A percentile compares a stretch with the other conserved stretches of the same genome.
These are phyloP conservation scores for Monodelphis domestica DNA, from an alignment of 2,797 vertebrate species.

Conservation along the genomic window DNA sequence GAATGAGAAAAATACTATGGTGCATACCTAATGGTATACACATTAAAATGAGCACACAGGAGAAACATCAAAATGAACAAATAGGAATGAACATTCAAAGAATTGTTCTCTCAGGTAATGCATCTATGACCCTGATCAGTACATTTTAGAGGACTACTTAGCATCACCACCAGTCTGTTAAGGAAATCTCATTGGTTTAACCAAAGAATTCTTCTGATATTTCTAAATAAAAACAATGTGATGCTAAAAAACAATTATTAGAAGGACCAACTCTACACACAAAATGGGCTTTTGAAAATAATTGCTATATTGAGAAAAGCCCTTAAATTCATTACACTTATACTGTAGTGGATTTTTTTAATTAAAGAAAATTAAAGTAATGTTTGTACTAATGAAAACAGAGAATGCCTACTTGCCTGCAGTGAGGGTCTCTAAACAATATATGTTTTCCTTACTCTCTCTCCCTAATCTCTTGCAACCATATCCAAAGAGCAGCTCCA, in stretches of 20 bases:
- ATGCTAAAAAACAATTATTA: constrained; percentile 64
- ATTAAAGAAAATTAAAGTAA: constrained; percentile 38
- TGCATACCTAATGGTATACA: constrained; percentile 56
- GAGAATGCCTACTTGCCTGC: neutral
- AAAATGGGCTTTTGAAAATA: constrained; percentile 76
- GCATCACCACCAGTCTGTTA: constrained; percentile 73
- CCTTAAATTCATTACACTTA: constrained; percentile 75
- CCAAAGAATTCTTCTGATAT: constrained; percentile 80
- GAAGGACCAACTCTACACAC: constrained; percentile 50
- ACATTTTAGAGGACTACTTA: constrained; percentile 72
- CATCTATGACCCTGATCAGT: constrained; percentile 71
- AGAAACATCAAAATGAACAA: constrained; percentile 41
- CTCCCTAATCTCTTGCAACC: constrained; percentile 11
- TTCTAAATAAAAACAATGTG: constrained; percentile 75
- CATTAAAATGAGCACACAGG: constrained; percentile 54
- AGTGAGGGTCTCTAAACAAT: constrained; percentile 24
- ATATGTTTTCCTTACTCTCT: neutral
- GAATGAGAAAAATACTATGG: neutral
- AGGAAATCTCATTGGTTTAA: constrained; percentile 77
- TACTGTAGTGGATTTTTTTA: constrained; percentile 66
- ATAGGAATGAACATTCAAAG: constrained; percentile 46
- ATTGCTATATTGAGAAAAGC: constrained; percentile 75
- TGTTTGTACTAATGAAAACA: constrained; percentile 51
- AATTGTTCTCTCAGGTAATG: constrained; percentile 52
- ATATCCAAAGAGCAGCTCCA: neutral